These are phyloP conservation scores for Thamnaconus septentrionalis DNA, from an alignment of 2,113 vertebrate species.

Conservation along the genomic window DNA sequence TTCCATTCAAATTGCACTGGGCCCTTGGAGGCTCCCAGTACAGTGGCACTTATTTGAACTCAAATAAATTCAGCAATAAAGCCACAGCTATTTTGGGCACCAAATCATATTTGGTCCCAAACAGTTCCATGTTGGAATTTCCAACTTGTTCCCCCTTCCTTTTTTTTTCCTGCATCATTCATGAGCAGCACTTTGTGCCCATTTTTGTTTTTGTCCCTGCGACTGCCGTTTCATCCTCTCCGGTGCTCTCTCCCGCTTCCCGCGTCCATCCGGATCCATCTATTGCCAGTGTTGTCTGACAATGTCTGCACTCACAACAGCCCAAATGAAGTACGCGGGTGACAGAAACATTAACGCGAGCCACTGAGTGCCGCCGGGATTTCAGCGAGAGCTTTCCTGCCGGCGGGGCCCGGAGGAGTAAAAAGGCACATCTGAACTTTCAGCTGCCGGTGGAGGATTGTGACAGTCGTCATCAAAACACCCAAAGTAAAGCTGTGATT, in stretches of 20 bases:
- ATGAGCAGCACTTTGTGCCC: conserved; percentile 4
- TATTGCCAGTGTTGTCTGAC: conserved; percentile 45
- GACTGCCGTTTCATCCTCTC: conserved; percentile 1
- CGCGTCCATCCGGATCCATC: conserved; percentile 30
- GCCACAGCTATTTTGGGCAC: conserved; percentile 20
- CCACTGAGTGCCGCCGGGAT: conserved; percentile 61
- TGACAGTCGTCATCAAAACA: conserved; percentile 71
- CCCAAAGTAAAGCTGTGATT: conserved; percentile 63
- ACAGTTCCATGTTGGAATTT: conserved; percentile 4
- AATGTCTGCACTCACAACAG: conserved; percentile 54
- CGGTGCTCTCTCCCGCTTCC: neutral
- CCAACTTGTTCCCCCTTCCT: conserved; percentile 1
- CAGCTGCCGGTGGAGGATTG: conserved; percentile 40
- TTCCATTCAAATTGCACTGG: no score
- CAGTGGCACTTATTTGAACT: no score
- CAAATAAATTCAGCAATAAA: neutral
- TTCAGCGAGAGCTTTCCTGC: conserved; percentile 55
- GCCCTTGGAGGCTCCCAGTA: no score
- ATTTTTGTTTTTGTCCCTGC: conserved; percentile 25
- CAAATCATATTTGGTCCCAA: neutral
- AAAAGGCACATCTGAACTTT: conserved; percentile 62
- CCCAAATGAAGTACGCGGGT: conserved; percentile 57
- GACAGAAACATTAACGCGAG: conserved; percentile 70
- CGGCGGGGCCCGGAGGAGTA: conserved; percentile 47
- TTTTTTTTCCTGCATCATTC: conserved; percentile 25